These are phyloP conservation scores for Ianthella basta DNA, from an alignment of 37 sponge, comb jelly and placozoan species.

Conservation along the genomic window DNA sequence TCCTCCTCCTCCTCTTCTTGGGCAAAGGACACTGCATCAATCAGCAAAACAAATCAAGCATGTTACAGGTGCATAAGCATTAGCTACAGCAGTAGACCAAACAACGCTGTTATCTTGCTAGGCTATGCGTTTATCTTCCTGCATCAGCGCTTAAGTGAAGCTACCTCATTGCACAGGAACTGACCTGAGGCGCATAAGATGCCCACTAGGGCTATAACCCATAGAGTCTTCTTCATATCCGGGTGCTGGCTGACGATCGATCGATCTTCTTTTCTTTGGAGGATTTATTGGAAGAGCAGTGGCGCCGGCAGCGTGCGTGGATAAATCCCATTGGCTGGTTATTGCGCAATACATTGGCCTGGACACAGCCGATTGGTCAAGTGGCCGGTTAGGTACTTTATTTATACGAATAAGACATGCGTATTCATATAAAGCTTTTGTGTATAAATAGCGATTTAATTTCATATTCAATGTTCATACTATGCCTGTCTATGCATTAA, in stretches of 20 bases:
- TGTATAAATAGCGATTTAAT: no score
- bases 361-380: constrained; percentile 68
- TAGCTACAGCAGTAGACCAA: neutral
- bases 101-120: neutral
- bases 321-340: constrained; percentile 62
- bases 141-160: no score
- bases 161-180: no score
- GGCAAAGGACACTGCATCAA: constrained; percentile 48
- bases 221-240: constrained; percentile 37
- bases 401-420: no score
- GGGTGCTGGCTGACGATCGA: neutral
- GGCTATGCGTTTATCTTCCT: no score
- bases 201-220: constrained; percentile 44
- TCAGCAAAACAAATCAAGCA: neutral
- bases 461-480: neutral
- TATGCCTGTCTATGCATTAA: neutral
- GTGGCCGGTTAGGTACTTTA: neutral
- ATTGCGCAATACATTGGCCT: constrained; percentile 1
- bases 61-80: neutral
- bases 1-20: constrained; percentile 76
- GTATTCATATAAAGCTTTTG: no score
- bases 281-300: neutral
- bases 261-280: neutral
- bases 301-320: constrained; percentile 40
- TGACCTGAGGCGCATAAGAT: constrained; percentile 47